Evolutionary conservation across 2,888 invertebrate genomes (phyloP).

Genomic region (Orthonevra nobilis): DNA sequence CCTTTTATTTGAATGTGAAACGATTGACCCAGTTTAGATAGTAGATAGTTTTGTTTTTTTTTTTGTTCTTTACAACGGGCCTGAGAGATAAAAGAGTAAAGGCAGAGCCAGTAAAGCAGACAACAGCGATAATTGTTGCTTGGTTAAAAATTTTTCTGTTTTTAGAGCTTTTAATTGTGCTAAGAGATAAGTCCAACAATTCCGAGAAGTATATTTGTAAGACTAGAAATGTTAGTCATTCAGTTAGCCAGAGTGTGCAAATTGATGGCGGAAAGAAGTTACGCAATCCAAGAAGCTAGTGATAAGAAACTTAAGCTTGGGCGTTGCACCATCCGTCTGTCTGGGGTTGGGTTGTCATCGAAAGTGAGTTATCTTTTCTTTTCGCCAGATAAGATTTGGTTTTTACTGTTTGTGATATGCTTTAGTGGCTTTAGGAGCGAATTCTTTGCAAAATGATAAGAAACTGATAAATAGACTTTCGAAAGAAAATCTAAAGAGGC

Average conservation of each 20-base stretch:
- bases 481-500: too few species aligned
- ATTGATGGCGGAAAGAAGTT: constrained; percentile 19
- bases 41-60: not conserved
- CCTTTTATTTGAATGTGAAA: constrained; percentile 33
- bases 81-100: constrained; percentile 15
- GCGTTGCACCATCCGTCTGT: constrained; percentile 33
- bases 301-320: constrained; percentile 37
- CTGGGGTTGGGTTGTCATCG: constrained; percentile 17
- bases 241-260: constrained; percentile 25
- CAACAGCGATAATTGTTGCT: constrained; percentile 28
- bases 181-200: constrained; percentile 18
- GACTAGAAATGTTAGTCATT: constrained; percentile 30
- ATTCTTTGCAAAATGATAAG: too few species aligned
- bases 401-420: too few species aligned
- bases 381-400: too few species aligned
- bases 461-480: too few species aligned
- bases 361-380: too few species aligned
- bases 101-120: constrained; percentile 4
- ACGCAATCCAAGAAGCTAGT: constrained; percentile 26
- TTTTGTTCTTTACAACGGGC: constrained; percentile 8
- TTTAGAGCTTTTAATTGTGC: not conserved
- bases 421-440: too few species aligned
- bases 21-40: constrained; percentile 25
- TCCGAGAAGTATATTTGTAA: not conserved
- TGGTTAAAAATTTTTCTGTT: not conserved